These are phyloP conservation scores for Cacoxenus indagator DNA, from an alignment of 2,888 invertebrate genomes.

Conservation along the genomic window DNA sequence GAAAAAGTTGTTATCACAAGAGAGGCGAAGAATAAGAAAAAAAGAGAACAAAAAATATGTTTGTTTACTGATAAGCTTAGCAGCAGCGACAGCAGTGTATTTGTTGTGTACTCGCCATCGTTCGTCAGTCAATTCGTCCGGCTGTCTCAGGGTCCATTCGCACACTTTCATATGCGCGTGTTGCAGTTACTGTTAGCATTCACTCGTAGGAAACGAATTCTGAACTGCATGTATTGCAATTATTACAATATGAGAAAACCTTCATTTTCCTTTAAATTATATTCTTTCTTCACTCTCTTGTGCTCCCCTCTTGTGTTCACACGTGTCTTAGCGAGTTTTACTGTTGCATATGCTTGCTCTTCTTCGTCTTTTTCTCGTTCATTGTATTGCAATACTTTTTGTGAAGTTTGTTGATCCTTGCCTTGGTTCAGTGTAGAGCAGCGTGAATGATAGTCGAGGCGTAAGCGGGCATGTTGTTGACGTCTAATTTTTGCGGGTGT, in stretches of 20 bases:
- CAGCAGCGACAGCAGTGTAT: background rate
- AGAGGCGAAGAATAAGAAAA: conserved; percentile 50
- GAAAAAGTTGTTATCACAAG: conserved; percentile 51
- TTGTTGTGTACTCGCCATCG: background rate
- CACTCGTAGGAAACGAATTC: background rate
- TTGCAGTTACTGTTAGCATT: background rate
- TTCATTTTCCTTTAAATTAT: background rate
- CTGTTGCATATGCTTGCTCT: background rate
- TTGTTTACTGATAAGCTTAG: conserved; percentile 44
- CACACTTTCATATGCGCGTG: background rate
- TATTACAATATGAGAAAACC: background rate
- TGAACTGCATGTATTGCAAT: background rate
- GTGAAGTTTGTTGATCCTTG: background rate
- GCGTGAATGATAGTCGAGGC: background rate
- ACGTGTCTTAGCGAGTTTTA: conserved; percentile 2
- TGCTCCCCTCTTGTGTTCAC: background rate
- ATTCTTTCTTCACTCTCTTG: background rate
- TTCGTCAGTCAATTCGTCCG: too few species aligned
- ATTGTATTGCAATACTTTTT: background rate
- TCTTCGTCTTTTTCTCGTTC: background rate
- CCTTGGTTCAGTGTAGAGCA: too few species aligned
- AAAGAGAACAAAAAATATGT: conserved; percentile 34
- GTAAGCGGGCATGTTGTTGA: background rate
- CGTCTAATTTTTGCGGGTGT: background rate
- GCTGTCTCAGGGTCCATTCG: too few species aligned